Base-by-base conservation (phyloP, 1,140 invertebrate genomes). In the Andrena cerasifolii region DNA sequence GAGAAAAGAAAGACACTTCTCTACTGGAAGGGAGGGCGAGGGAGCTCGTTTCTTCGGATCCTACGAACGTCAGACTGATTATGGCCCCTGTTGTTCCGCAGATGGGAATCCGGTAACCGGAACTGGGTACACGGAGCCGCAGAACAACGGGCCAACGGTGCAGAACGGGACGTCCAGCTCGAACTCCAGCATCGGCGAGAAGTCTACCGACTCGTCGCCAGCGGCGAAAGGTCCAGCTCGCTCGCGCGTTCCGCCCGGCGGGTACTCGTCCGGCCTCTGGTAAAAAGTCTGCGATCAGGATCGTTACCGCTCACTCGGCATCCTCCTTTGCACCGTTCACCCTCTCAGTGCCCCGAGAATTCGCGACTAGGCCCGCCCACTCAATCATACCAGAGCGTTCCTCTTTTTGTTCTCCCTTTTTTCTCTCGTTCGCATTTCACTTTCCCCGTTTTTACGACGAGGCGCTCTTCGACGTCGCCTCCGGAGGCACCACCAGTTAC, bases 31-130 rank as follows among this genome's bases (percentile, higher is more conserved):
- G n/a, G n/a, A n/a, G n/a, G n/a, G n/a, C n/a, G n/a, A n/a, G n/a
- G n/a, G n/a, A n/a, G n/a, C n/a, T n/a, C n/a, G n/a, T n/a, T n/a
- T n/a, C n/a, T n/a, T n/a, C n/a, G n/a, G n/a, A n/a, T n/a, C n/a
- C n/a, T n/a, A n/a, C n/a, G n/a, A n/a, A n/a, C n/a, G n/a, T n/a
- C n/a, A n/a, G n/a, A n/a, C n/a, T n/a, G n/a, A n/a, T n/a, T n/a
- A n/a, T n/a, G n/a, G n/a, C n/a, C n/a, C n/a, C n/a, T 65, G 77
- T 63, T 82, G 54, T 82, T 78, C 36, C 74, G 40, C 85, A 93
- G 93, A 93, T 86, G 92, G 91, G 16, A 93, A 93, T 70, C 92
- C 92, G 26, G 92, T 93, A 65, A 93, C 93, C 61, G 92, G 92
- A 24, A 88, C 88, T 51, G 92, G 92, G 28, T 93, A 93, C 79